Percentiles rank a stretch among this genome's conserved stretches.
These are phyloP conservation scores for Folsomia manolachei DNA, from an alignment of 2,888 invertebrate species.

Conservation along the genomic window DNA sequence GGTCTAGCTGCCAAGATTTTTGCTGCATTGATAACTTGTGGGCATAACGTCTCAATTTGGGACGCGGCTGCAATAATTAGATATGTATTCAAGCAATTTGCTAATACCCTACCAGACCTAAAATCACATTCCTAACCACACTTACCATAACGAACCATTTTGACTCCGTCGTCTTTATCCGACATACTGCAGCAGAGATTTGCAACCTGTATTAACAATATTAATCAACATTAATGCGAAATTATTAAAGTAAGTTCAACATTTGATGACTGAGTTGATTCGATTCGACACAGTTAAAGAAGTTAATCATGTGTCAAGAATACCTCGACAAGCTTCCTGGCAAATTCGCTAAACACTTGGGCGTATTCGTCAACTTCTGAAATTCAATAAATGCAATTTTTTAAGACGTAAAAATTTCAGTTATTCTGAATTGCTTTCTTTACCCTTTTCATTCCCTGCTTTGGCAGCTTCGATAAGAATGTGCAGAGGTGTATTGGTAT, in stretches of 20 bases:
- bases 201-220: slow-evolving; percentile 66
- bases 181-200: slow-evolving; percentile 98
- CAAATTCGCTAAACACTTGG: slow-evolving; percentile 90
- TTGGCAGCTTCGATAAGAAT: slow-evolving; percentile 94
- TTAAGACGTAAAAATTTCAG: too few species aligned
- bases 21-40: slow-evolving; percentile 96
- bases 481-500: slow-evolving; percentile 89
- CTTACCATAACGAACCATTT: slow-evolving; percentile 20
- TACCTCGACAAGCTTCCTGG: slow-evolving; percentile 92
- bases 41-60: slow-evolving; percentile 90
- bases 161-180: slow-evolving; percentile 84
- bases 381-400: too few species aligned
- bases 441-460: slow-evolving; percentile 80
- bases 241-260: too few species aligned
- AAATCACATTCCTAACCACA: background rate
- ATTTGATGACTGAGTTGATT: too few species aligned
- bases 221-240: slow-evolving; percentile 7
- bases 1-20: slow-evolving; percentile 84
- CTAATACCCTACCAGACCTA: background rate
- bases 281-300: too few species aligned
- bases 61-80: too few species aligned
- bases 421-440: too few species aligned
- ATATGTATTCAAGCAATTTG: too few species aligned
- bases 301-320: slow-evolving; percentile 35
- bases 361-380: slow-evolving; percentile 92